Conservation (phyloP, 2,888 invertebrate genomes). For the Oscheius sp. region DNA sequence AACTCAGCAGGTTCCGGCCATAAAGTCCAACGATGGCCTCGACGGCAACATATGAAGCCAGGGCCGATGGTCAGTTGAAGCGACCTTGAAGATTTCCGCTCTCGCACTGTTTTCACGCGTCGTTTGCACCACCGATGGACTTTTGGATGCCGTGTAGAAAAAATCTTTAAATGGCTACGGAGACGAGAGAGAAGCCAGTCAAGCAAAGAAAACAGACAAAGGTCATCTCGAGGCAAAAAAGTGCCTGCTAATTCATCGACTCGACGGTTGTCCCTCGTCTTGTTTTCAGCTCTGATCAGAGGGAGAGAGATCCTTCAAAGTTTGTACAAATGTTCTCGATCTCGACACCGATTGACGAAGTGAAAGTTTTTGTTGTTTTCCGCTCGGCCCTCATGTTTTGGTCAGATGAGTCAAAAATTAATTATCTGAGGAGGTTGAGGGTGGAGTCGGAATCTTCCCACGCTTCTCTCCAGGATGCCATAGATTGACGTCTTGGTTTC, state of each 20-base stretch:
- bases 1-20: neutral
- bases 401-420: too few species aligned
- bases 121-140: constrained; percentile 32
- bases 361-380: too few species aligned
- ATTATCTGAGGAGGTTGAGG: neutral
- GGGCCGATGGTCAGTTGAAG: constrained; percentile 9
- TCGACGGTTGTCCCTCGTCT: too few species aligned
- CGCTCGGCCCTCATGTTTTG: too few species aligned
- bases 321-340: too few species aligned
- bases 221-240: constrained; percentile 11
- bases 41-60: neutral
- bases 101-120: constrained; percentile 37
- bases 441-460: neutral
- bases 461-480: constrained; percentile 10
- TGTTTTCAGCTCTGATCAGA: too few species aligned
- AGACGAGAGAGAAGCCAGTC: too few species aligned
- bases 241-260: neutral
- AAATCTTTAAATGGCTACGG: neutral
- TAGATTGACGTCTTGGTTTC: constrained; percentile 13
- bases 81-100: constrained; percentile 33
- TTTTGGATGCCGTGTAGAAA: constrained; percentile 27
- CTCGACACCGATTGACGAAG: too few species aligned
- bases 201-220: constrained; percentile 7
- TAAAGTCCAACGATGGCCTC: neutral
- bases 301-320: too few species aligned